Evolutionary conservation across 2,797 vertebrate species (phyloP).

Genomic region (Sphenopsis melanotis): DNA sequence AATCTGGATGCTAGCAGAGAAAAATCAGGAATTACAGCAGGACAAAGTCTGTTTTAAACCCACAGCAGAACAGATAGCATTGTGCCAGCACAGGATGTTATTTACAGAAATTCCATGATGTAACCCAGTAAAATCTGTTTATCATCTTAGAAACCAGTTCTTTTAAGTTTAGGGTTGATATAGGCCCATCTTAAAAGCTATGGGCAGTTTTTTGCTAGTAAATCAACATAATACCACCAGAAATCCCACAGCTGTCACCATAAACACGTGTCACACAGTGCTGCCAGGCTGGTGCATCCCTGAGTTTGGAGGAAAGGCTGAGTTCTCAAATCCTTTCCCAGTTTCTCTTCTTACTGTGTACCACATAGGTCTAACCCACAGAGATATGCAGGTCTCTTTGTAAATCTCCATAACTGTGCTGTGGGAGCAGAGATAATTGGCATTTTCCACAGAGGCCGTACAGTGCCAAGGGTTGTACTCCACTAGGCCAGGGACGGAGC

Average conservation of each 20-base stretch:
- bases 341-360: background rate
- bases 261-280: fast-evolving
- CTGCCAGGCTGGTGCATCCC: background rate
- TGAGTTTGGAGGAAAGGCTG: background rate
- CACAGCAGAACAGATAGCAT: background rate
- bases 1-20: background rate
- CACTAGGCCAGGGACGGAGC: background rate
- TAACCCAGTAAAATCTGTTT: background rate
- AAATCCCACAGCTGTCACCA: background rate
- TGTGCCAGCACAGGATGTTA: too few relatives aligned
- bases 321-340: background rate
- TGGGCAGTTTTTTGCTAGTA: background rate
- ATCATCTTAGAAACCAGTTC: background rate
- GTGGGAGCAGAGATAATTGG: background rate
- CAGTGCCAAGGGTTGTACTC: fast-evolving
- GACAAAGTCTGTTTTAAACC: background rate
- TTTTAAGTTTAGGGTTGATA: background rate
- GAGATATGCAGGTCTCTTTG: fast-evolving
- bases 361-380: fast-evolving
- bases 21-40: background rate
- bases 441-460: background rate
- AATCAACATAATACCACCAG: background rate
- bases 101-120: background rate
- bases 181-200: background rate
- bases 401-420: background rate